These are phyloP conservation scores for Metopolophium dirhodum DNA, from an alignment of 1,140 invertebrate species.

Conservation along the genomic window DNA sequence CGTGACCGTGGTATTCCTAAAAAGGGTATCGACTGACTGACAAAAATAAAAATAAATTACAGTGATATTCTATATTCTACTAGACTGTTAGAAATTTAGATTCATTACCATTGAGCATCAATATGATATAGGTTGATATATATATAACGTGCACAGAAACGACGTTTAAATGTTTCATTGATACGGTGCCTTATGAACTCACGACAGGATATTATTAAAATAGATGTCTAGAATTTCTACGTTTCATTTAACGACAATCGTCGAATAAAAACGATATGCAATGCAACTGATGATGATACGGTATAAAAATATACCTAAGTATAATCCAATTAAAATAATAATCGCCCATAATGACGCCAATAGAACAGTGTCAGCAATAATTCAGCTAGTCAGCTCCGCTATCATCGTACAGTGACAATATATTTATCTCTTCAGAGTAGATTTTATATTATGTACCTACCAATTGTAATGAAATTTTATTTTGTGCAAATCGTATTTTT, in stretches of 20 bases:
- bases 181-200: neutral
- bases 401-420: neutral
- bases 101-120: neutral
- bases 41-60: neutral
- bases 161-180: neutral
- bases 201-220: constrained; percentile 21
- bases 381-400: neutral
- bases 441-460: neutral
- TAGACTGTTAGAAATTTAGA: neutral
- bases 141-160: neutral
- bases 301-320: neutral
- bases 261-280: neutral
- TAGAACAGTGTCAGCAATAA: neutral
- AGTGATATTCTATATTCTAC: neutral
- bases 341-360: neutral
- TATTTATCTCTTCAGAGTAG: neutral
- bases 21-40: neutral
- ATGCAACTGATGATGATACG: neutral
- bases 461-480: neutral
- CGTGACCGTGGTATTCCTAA: neutral
- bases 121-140: neutral
- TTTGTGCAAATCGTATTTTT: neutral
- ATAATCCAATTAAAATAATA: constrained; percentile 1
- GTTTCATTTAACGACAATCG: neutral
- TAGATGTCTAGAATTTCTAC: neutral